phyloP scores from a whole-genome alignment of 2,797 vertebrate genomes.

The Myotis pilosus region DNA sequence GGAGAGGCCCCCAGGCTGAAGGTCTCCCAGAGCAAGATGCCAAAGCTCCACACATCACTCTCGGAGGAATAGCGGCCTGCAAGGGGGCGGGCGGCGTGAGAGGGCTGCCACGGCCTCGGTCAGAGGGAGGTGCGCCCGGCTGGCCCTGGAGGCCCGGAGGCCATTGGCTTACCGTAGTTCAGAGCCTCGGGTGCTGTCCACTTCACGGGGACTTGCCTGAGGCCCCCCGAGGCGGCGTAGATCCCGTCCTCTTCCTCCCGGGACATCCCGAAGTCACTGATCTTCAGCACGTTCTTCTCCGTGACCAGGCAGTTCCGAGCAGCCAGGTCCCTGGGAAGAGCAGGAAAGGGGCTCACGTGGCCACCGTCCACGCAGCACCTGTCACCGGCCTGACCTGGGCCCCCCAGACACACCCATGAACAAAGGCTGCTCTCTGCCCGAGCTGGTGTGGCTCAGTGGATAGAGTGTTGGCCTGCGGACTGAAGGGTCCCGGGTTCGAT shows the following conservation, averaged over 20 bases:
- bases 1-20: slow-evolving; percentile 93
- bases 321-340: slow-evolving; percentile 90
- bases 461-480: too few relatives aligned
- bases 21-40: slow-evolving; percentile 95
- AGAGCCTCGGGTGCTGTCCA: slow-evolving; percentile 98
- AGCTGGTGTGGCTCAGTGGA: too few relatives aligned
- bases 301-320: slow-evolving; percentile 97
- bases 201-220: slow-evolving; percentile 96
- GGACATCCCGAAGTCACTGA: slow-evolving; percentile 99
- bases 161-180: slow-evolving; percentile 88
- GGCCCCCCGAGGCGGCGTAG: slow-evolving; percentile 91
- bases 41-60: slow-evolving; percentile 98
- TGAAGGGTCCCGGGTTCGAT: too few relatives aligned
- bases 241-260: slow-evolving; percentile 93
- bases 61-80: slow-evolving; percentile 94
- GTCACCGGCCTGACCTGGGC: not conserved
- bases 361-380: fast-evolving
- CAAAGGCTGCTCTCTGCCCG: not conserved
- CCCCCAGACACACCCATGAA: not conserved
- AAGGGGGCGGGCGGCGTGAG: fast-evolving
- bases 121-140: not conserved
- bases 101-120: fast-evolving
- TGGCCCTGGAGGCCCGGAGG: fast-evolving
- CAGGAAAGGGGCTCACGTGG: not conserved
- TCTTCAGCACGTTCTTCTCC: slow-evolving; percentile 92